Conservation (phyloP, 2,113 vertebrate genomes). For the Ictalurus furcatus region DNA sequence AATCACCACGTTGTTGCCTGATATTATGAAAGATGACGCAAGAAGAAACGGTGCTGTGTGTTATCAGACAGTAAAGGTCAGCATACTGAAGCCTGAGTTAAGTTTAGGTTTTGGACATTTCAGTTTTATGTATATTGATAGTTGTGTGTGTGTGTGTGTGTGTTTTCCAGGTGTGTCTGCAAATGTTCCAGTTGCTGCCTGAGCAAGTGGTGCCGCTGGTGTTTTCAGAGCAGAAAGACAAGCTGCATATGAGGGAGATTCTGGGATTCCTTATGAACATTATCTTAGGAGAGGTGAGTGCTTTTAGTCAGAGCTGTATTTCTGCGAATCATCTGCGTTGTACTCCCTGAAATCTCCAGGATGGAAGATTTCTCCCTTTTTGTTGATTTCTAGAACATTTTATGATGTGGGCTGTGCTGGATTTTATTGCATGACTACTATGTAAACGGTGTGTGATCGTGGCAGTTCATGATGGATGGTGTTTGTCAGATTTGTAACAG, state of each 20-base stretch:
- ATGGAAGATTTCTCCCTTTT: background rate
- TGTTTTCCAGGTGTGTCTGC: conserved; percentile 79
- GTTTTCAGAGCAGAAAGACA: conserved; percentile 60
- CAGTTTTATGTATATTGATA: background rate
- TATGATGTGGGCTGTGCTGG: background rate
- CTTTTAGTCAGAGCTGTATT: background rate
- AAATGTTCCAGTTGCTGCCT: conserved; percentile 79
- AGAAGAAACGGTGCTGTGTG: conserved; percentile 54
- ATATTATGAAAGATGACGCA: conserved; percentile 65
- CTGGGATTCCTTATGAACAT: conserved; percentile 76
- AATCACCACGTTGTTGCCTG: conserved; percentile 66
- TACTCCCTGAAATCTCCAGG: background rate
- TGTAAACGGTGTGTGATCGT: background rate
- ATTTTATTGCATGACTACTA: background rate
- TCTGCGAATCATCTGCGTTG: background rate
- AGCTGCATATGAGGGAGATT: conserved; percentile 66
- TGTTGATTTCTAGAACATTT: background rate
- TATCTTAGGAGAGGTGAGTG: conserved; percentile 73
- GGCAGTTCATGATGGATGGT: background rate
- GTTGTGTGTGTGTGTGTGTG: background rate
- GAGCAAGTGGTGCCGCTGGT: conserved; percentile 69
- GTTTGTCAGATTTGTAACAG: conserved; percentile 71
- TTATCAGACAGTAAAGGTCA: conserved; percentile 82
- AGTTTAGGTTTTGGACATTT: background rate
- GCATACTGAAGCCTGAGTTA: background rate